phyloP scores from a whole-genome alignment of 2,113 vertebrate species.

The Albula goreensis region DNA sequence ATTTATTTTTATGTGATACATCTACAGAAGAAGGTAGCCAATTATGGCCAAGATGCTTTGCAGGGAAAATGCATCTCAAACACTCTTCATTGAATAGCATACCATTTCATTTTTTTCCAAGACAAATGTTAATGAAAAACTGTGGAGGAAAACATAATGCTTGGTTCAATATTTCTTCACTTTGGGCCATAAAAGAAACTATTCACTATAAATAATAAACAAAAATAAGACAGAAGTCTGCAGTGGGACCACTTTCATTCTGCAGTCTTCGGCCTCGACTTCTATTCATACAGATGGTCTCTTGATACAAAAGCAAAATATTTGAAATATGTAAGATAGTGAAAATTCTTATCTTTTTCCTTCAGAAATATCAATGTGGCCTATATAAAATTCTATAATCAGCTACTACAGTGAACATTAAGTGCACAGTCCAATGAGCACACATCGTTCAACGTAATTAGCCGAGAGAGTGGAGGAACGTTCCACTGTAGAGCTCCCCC shows the following conservation, averaged over 20 bases:
- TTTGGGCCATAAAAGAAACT: neutral
- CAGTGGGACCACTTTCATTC: neutral
- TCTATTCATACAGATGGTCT: neutral
- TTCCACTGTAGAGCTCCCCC: neutral
- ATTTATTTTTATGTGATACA: neutral
- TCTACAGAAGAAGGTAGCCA: neutral
- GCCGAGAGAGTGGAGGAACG: neutral
- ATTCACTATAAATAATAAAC: neutral
- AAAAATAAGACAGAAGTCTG: neutral
- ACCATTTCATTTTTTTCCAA: neutral
- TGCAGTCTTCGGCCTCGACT: neutral
- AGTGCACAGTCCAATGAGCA: neutral
- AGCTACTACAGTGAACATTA: neutral
- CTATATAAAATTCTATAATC: neutral
- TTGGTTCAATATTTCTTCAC: neutral
- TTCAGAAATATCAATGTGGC: neutral
- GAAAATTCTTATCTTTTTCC: neutral
- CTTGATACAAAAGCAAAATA: neutral
- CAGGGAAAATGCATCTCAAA: neutral
- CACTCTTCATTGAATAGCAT: neutral
- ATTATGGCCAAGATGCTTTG: neutral
- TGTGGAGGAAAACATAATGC: neutral
- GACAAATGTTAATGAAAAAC: neutral
- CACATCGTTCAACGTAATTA: constrained; percentile 8
- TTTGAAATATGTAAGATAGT: neutral